Evolutionary conservation across 37 sponge, comb jelly and placozoan genomes (phyloP), one percentile per base, ranked within the genome.

Genomic region (Axinella damicornis): DNA sequence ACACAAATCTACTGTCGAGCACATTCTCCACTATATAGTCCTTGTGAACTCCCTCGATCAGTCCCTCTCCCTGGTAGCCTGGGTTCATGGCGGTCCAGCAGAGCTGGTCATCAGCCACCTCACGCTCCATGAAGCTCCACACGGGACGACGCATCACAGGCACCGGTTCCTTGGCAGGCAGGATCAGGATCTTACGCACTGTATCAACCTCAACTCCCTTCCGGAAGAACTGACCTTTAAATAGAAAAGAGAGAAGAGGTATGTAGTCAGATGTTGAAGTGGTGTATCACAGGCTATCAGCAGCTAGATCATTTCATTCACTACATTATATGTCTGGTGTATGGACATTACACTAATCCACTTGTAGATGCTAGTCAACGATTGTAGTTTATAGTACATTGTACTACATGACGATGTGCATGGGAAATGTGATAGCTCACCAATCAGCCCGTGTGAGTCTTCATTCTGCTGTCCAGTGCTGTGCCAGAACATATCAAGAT

Each of bases 221-320:
- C 65, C 61, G 55, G 79, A 78, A 63, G 79, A 78, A 78, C 79
- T 78, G 79, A 25, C 79, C 79, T 61, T 5, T 5, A 61, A 11
- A 25, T 46, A 9, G 9, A 12, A 46, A 46, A 46, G 46, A 9
- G 4, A 46, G n/a, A n/a, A n/a, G n/a, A n/a, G n/a, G n/a, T n/a
- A n/a, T n/a, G n/a, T n/a, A 46, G 4, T 4, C 46, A 46, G 9
- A 46, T 46, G 46, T 46, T 12, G 6, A 12, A 46, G 9, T 9
- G 9, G 46, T 46, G 9, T 4, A 9, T 12, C 46, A 12, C 46
- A 46, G 46, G 9, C 4, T 46, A 12, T 12, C 46, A 46, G 46
- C 9, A 46, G 46, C 46, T 46, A 9, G 9, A 12, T 9, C 46
- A 46, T 46, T 9, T 9, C 46, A 46, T 9, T n/a, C n/a, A n/a